These are phyloP conservation scores for Bufo bufo DNA, from an alignment of 2,113 vertebrate species.

Conservation along the genomic window DNA sequence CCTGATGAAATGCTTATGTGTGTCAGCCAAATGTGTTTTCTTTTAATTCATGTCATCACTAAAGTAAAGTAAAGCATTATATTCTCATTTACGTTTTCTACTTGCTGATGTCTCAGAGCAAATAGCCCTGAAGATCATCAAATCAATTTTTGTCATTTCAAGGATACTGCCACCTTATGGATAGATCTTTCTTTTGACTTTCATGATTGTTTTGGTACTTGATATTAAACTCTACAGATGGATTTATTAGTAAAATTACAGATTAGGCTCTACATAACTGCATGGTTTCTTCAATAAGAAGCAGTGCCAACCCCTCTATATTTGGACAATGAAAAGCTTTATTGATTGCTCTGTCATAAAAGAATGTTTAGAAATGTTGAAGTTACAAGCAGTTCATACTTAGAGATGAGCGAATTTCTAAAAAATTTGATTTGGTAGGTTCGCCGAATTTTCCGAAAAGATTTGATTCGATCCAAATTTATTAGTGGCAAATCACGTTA, in stretches of 20 bases:
- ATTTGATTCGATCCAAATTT: too few species aligned
- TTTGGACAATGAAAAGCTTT: neutral
- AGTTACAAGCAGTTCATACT: neutral
- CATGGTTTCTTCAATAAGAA: too few species aligned
- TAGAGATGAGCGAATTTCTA: too few species aligned
- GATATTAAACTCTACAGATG: too few species aligned
- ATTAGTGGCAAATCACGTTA: too few species aligned
- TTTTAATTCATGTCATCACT: neutral
- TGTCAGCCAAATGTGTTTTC: slow-evolving; percentile 25
- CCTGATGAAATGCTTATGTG: neutral
- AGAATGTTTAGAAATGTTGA: neutral
- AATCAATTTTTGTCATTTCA: neutral
- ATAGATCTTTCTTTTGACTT: neutral
- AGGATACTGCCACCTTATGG: neutral
- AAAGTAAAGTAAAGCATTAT: slow-evolving; percentile 5
- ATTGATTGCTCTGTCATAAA: neutral
- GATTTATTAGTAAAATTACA: neutral
- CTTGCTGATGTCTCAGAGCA: too few species aligned
- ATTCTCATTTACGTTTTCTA: neutral
- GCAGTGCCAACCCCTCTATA: too few species aligned
- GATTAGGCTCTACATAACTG: too few species aligned
- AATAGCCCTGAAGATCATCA: neutral
- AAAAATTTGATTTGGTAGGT: too few species aligned
- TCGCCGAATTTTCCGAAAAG: too few species aligned
- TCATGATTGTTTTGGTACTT: neutral